Base-by-base conservation (phyloP, 2,113 vertebrate species). In the Donacobius atricapilla region DNA sequence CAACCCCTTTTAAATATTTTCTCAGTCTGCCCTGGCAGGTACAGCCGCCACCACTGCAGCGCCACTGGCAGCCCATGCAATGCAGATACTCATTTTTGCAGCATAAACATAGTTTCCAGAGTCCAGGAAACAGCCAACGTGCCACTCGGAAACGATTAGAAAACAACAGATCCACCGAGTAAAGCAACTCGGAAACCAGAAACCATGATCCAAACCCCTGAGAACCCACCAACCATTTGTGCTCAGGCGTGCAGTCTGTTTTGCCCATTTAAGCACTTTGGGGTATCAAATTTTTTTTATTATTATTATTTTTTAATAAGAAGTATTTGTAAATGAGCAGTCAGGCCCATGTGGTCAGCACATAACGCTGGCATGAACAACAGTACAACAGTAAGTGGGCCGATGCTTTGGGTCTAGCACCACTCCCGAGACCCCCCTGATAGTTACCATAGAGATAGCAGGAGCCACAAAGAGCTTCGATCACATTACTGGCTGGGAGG, bases 401-500 rank as follows among this genome's bases (percentile, higher is more conserved):
- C 7, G 6, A 81, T 84, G 91, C 95, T 15, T 42, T 76, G 89
- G 95, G 90, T 96, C 89, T 93, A 88, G 47, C 87, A 95, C 53
- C 87, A 78, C 90, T 54, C 90, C 64, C 0, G 22, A 97, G 95
- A 96, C 94, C 96, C 96, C 94, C 95, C 96, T 96, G 97, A 97
- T 96, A 97, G 97, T 97, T 97, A 97, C 97, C 97, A 97, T 96
- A 97, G 97, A 97, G 96, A 97, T 96, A 94, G 96, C 18, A 68
- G 96, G 95, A 97, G 93, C 93, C 96, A 97, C 96, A 97, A 97
- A 97, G 97, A 96, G 97, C 95, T 97, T 97, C 90, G 89, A 97
- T 97, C 95, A 93, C 96, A 94, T 95, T 95, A 90, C 94, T 53
- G 96, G 92, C 95, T 95, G 93, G 97, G 96, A 97, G 97, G 97